Conservation (phyloP, 2,797 vertebrate genomes). For the Scarus forsteni region DNA sequence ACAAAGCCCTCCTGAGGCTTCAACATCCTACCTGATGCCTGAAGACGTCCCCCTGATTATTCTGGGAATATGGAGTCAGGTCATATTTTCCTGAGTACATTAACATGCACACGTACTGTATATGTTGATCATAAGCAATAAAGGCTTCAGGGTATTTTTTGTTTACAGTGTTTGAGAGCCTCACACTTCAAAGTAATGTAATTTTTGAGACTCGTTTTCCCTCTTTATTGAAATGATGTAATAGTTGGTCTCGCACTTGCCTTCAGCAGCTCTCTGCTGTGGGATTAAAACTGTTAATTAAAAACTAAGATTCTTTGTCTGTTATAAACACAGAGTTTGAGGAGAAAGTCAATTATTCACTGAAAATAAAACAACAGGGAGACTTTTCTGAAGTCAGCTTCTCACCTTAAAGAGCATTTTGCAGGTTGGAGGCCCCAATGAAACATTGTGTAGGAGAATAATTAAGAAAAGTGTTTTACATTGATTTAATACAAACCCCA, state of each 20-base stretch:
- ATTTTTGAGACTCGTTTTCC: constrained; percentile 27
- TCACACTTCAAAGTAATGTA: constrained; percentile 40
- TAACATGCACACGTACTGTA: constrained; percentile 3
- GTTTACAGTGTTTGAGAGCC: constrained; percentile 41
- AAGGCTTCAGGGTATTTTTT: constrained; percentile 37
- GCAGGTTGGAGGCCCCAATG: no score
- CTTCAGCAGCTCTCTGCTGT: background rate
- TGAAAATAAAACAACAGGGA: no score
- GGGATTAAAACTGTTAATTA: constrained; percentile 1
- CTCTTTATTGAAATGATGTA: constrained; percentile 32
- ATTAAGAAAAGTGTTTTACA: no score
- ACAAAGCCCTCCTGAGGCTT: constrained; percentile 9
- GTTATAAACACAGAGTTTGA: no score
- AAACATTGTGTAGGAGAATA: no score
- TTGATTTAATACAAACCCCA: no score
- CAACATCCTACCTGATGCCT: background rate
- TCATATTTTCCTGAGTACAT: constrained; percentile 9
- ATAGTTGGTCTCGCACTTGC: background rate
- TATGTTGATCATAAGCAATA: constrained; percentile 11
- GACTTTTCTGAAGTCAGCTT: no score
- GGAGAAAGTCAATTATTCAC: no score
- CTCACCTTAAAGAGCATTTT: no score
- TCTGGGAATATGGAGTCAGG: background rate
- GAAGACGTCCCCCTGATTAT: constrained; percentile 14
- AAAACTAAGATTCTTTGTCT: no score